phyloP scores from a whole-genome alignment of 2,888 invertebrate genomes.

The Heteromurus nitidus region DNA sequence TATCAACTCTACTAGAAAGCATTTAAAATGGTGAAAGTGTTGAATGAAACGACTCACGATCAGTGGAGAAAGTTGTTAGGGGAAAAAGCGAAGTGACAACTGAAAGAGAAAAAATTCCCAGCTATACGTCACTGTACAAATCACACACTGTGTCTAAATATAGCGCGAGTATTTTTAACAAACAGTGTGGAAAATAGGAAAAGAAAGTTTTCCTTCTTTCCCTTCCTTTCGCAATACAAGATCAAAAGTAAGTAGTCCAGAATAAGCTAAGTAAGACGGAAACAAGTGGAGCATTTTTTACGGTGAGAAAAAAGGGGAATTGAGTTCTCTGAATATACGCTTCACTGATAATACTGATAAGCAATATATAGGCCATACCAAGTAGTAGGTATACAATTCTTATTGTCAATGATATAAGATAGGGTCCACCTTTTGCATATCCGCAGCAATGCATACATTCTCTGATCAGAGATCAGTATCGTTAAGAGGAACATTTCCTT shows the following conservation, averaged over 20 bases:
- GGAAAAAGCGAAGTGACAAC: slow-evolving; percentile 42
- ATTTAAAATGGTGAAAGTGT: slow-evolving; percentile 37
- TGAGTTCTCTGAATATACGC: too few relatives aligned
- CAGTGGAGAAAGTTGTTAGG: slow-evolving; percentile 37
- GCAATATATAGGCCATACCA: too few relatives aligned
- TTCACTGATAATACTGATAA: too few relatives aligned
- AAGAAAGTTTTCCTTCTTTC: slow-evolving; percentile 44
- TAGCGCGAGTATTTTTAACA: slow-evolving; percentile 30
- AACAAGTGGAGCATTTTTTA: slow-evolving; percentile 49
- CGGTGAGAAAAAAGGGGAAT: slow-evolving; percentile 5
- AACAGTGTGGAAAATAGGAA: slow-evolving; percentile 43
- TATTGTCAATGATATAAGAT: too few relatives aligned
- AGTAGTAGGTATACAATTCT: too few relatives aligned
- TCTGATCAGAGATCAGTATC: too few relatives aligned
- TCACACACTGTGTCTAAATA: slow-evolving; percentile 26
- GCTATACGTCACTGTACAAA: slow-evolving; percentile 35
- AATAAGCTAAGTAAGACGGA: slow-evolving; percentile 24
- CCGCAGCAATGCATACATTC: too few relatives aligned
- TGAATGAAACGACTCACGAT: slow-evolving; percentile 39
- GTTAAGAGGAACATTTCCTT: too few relatives aligned
- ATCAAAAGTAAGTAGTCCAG: slow-evolving; percentile 47
- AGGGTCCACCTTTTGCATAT: too few relatives aligned
- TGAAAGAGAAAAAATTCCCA: slow-evolving; percentile 21
- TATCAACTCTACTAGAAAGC: too few relatives aligned
- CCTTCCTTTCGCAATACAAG: too few relatives aligned